A percentile compares a stretch with the other conserved stretches of the same genome.
Conservation (phyloP, 35 echinoderm and acorn worm species). For the Apostichopus japonicus region DNA sequence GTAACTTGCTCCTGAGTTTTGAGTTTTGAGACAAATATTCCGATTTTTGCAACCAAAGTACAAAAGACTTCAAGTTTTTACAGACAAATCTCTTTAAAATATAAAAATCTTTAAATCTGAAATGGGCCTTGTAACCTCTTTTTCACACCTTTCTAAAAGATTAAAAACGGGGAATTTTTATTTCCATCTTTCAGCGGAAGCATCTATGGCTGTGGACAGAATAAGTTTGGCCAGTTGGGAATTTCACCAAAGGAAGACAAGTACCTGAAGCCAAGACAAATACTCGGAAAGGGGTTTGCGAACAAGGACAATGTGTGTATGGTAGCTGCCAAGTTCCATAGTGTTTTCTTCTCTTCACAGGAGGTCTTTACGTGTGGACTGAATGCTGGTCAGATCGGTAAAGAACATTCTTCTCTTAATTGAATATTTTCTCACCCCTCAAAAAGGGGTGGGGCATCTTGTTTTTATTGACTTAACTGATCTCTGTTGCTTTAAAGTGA, state of each 20-base stretch:
- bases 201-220: constrained; percentile 88
- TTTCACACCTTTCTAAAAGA: too few relatives aligned
- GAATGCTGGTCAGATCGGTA: constrained; percentile 97
- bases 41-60: too few relatives aligned
- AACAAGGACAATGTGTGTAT: constrained; percentile 68
- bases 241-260: constrained; percentile 69
- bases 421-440: neutral
- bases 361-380: constrained; percentile 89
- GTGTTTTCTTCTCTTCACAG: constrained; percentile 74
- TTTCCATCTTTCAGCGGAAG: constrained; percentile 62
- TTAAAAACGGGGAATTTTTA: too few relatives aligned
- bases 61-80: too few relatives aligned
- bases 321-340: constrained; percentile 87
- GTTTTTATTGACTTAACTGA: too few relatives aligned
- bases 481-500: too few relatives aligned
- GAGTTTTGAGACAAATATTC: too few relatives aligned
- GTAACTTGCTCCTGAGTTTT: too few relatives aligned
- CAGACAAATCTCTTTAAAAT: too few relatives aligned
- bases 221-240: constrained; percentile 83
- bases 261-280: constrained; percentile 73
- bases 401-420: neutral
- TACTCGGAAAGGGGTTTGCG: constrained; percentile 71
- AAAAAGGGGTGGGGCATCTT: neutral
- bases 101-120: too few relatives aligned
- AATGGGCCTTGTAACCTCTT: too few relatives aligned